phyloP scores from a whole-genome alignment of 2,797 vertebrate genomes.

The Synaphobranchus kaupii region DNA sequence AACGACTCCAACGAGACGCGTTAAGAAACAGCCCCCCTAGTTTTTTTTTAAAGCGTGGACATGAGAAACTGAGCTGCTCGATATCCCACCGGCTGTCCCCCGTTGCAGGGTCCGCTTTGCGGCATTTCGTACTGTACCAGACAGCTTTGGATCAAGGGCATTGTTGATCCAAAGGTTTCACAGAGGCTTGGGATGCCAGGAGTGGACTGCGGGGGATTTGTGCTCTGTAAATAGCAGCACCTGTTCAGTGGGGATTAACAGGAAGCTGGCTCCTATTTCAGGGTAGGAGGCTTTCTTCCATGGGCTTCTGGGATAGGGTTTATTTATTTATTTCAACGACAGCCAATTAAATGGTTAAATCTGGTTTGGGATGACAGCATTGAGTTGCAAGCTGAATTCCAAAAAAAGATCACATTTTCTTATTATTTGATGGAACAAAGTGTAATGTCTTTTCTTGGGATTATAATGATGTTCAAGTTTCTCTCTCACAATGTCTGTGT shows the following conservation, averaged over 20 bases:
- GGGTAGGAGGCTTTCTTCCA: conserved; percentile 42
- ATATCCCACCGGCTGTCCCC: conserved; percentile 41
- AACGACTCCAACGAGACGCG: not conserved
- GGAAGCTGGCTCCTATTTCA: conserved; percentile 70
- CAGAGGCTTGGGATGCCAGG: conserved; percentile 52
- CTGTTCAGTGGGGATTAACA: conserved; percentile 78
- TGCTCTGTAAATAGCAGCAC: conserved; percentile 76
- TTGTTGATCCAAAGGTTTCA: conserved; percentile 45
- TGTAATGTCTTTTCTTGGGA: not conserved
- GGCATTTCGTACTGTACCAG: conserved; percentile 50
- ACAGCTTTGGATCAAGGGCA: conserved; percentile 45
- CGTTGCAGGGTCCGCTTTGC: not conserved
- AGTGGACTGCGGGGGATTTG: conserved; percentile 73
- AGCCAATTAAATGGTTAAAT: not conserved
- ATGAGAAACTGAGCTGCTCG: conserved; percentile 28
- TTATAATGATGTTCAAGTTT: not conserved
- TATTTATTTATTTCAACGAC: not conserved
- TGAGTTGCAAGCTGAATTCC: not conserved
- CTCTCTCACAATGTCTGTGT: not conserved
- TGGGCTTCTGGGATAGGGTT: too few relatives aligned
- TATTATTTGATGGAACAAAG: not conserved
- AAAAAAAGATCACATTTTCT: not conserved
- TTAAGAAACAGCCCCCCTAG: not conserved
- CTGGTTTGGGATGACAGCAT: not conserved
- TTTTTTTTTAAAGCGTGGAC: not conserved